Percentiles rank a stretch among this genome's conserved stretches.
Conservation (phyloP, 2,888 invertebrate species). For the Brachypalpus laphriformis region DNA sequence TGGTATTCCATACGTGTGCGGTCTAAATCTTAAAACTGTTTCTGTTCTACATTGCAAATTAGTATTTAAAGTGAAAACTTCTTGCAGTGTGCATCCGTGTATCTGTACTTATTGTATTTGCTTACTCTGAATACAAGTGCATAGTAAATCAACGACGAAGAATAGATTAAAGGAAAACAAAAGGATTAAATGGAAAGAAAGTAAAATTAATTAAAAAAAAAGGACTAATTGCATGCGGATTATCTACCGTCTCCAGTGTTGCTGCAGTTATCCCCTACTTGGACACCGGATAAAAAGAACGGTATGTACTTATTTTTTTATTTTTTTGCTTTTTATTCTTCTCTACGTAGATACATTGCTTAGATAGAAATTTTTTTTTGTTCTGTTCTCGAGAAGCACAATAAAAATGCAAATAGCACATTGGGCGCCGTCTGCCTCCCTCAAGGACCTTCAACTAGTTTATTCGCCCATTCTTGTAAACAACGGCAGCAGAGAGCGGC, state of each 20-base stretch:
- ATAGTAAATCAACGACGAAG: constrained; percentile 32
- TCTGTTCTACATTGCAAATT: neutral
- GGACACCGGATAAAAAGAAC: constrained; percentile 53
- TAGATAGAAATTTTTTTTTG: constrained; percentile 5
- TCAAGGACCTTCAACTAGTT: constrained; percentile 70
- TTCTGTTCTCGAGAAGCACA: constrained; percentile 14
- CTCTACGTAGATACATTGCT: constrained; percentile 6
- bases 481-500: neutral
- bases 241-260: constrained; percentile 50
- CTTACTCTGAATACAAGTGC: constrained; percentile 23
- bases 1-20: constrained; percentile 15
- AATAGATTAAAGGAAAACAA: constrained; percentile 28
- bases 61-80: neutral
- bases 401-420: constrained; percentile 65
- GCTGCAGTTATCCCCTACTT: constrained; percentile 36
- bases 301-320: constrained; percentile 52
- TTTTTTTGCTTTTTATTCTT: constrained; percentile 9
- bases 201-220: constrained; percentile 59
- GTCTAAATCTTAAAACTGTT: constrained; percentile 13
- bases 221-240: constrained; percentile 74
- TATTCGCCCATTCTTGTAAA: constrained; percentile 48
- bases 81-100: constrained; percentile 7
- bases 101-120: constrained; percentile 30
- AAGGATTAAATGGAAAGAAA: constrained; percentile 59
- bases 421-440: constrained; percentile 63